These are phyloP conservation scores for Semotilus atromaculatus DNA, from an alignment of 2,797 vertebrate species.

Conservation along the genomic window DNA sequence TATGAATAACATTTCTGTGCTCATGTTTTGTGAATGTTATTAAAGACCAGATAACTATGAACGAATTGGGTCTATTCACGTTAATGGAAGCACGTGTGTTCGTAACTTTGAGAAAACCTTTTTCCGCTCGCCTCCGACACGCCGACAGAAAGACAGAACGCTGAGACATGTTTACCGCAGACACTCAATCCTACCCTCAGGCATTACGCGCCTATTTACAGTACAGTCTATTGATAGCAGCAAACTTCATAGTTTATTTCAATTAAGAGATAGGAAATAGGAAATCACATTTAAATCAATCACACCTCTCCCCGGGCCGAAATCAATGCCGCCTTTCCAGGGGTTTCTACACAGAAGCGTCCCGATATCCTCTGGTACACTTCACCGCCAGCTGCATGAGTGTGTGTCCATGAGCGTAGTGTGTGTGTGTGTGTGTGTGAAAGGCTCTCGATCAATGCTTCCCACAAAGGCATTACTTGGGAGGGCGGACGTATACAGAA, in stretches of 20 bases:
- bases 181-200: slow-evolving; percentile 53
- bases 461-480: slow-evolving; percentile 52
- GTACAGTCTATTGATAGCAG: slow-evolving; percentile 66
- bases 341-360: slow-evolving; percentile 56
- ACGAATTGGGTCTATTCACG: too few relatives aligned
- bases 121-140: neutral
- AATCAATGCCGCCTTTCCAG: slow-evolving; percentile 66
- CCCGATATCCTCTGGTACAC: slow-evolving; percentile 52
- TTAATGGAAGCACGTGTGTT: too few relatives aligned
- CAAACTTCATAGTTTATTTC: slow-evolving; percentile 65
- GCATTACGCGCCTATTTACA: slow-evolving; percentile 59
- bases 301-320: slow-evolving; percentile 64
- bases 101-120: too few relatives aligned
- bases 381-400: slow-evolving; percentile 40
- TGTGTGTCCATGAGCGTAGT: slow-evolving; percentile 22
- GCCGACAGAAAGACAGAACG: neutral
- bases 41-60: too few relatives aligned
- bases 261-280: slow-evolving; percentile 66
- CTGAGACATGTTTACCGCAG: slow-evolving; percentile 48
- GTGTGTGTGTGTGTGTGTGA: slow-evolving; percentile 42
- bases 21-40: neutral
- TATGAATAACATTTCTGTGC: neutral
- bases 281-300: slow-evolving; percentile 69
- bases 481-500: slow-evolving; percentile 48
- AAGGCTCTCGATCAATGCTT: slow-evolving; percentile 49